Conservation (phyloP, 2,113 vertebrate genomes). For the Anser cygnoides region DNA sequence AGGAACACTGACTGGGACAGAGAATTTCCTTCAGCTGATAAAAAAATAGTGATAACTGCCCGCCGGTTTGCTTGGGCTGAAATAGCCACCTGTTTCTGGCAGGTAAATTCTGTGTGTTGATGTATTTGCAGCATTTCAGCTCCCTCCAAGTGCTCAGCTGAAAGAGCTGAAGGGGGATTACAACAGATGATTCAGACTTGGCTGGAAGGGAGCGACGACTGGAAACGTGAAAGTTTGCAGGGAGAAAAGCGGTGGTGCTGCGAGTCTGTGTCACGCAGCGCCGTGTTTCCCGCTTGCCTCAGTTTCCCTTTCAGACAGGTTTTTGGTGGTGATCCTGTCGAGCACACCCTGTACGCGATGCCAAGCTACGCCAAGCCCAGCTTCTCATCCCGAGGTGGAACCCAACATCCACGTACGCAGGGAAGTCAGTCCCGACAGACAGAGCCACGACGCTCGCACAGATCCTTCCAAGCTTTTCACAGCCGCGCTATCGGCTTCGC, state of each 20-base stretch:
- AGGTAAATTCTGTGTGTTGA: background rate
- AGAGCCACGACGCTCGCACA: background rate
- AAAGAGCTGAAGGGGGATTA: background rate
- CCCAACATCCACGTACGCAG: background rate
- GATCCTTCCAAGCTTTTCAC: slow-evolving; percentile 51
- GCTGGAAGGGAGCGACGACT: background rate
- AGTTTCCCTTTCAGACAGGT: background rate
- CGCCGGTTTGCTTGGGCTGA: background rate
- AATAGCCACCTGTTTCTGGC: slow-evolving; percentile 41
- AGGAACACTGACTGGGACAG: slow-evolving; percentile 1
- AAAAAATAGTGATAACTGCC: background rate
- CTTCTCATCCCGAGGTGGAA: background rate
- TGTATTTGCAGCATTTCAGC: background rate
- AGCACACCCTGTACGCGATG: background rate
- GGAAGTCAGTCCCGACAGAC: background rate
- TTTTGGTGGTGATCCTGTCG: rapidly evolving
- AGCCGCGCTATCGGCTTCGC: background rate
- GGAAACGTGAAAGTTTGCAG: background rate
- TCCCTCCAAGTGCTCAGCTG: slow-evolving; percentile 15
- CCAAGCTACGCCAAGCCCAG: background rate
- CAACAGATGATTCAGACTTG: background rate
- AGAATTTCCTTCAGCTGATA: background rate
- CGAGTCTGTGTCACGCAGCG: background rate
- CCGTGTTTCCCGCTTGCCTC: background rate
- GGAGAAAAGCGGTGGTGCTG: background rate